A percentile compares a stretch with the other conserved stretches of the same genome.
Evolutionary conservation across 1,140 invertebrate genomes (phyloP).

Genomic region (Chlorops oryzae): DNA sequence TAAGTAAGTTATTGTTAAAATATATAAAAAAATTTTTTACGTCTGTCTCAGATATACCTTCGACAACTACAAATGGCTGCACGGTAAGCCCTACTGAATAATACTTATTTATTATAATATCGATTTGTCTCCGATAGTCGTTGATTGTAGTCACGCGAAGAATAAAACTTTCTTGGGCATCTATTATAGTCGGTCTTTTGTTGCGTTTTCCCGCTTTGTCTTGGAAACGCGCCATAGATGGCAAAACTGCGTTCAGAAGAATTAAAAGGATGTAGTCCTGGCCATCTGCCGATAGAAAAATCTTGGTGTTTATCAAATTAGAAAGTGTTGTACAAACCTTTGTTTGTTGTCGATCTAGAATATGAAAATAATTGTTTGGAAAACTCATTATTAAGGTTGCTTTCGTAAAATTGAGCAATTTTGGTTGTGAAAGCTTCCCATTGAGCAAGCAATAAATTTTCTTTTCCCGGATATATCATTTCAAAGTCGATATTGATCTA

Average conservation of each 20-base stretch:
- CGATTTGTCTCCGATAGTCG: neutral
- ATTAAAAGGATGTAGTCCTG: neutral
- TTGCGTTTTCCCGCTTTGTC: conserved; percentile 1
- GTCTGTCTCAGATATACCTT: neutral
- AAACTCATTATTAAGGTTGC: too few relatives aligned
- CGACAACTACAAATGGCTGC: neutral
- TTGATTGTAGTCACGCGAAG: neutral
- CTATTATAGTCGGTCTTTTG: neutral
- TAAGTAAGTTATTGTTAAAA: neutral
- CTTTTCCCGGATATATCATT: too few relatives aligned
- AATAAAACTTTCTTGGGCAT: conserved; percentile 1
- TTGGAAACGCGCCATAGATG: too few relatives aligned
- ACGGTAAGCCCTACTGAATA: neutral
- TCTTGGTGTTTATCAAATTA: too few relatives aligned
- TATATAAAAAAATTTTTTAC: neutral
- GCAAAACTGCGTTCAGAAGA: neutral
- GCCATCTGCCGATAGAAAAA: too few relatives aligned
- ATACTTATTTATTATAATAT: neutral
- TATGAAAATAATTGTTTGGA: too few relatives aligned
- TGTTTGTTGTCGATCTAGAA: too few relatives aligned
- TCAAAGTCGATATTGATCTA: too few relatives aligned
- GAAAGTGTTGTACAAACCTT: too few relatives aligned
- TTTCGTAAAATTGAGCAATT: too few relatives aligned
- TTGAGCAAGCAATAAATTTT: too few relatives aligned
- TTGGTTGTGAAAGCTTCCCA: too few relatives aligned